A percentile compares a stretch with the other conserved stretches of the same genome.
phyloP scores from a whole-genome alignment of 1,140 invertebrate genomes.

The Procambarus virginalis region DNA sequence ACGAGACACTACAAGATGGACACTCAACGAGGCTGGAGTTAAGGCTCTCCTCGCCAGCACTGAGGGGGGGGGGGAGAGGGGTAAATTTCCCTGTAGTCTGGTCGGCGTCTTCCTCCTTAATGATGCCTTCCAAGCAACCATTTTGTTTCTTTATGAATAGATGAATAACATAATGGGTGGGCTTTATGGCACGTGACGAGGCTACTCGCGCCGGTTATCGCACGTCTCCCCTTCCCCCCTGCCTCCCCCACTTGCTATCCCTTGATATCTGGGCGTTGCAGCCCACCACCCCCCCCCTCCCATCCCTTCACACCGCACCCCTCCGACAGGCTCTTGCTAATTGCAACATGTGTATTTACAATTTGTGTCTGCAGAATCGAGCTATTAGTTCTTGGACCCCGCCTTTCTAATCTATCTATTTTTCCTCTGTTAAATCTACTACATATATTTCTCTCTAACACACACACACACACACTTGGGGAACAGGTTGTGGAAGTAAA shows the following conservation, averaged over 20 bases:
- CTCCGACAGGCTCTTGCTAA: background rate
- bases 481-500: too few species aligned
- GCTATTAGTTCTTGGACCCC: too few species aligned
- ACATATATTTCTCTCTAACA: too few species aligned
- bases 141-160: slow-evolving; percentile 64
- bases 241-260: background rate
- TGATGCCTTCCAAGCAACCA: slow-evolving; percentile 62
- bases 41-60: too few species aligned
- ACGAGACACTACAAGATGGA: too few species aligned
- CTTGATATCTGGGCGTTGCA: too few species aligned
- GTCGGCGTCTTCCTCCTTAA: slow-evolving; percentile 38
- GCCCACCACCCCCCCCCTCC: background rate
- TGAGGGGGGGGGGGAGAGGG: too few species aligned
- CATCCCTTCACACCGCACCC: background rate
- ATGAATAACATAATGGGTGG: slow-evolving; percentile 56
- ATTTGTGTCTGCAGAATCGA: too few species aligned
- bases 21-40: too few species aligned
- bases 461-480: too few species aligned
- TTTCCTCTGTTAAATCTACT: too few species aligned
- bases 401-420: too few species aligned
- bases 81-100: background rate
- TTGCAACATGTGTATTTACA: slow-evolving; percentile 9
- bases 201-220: slow-evolving; percentile 18
- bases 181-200: slow-evolving; percentile 55
- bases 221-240: slow-evolving; percentile 1